Evolutionary conservation across 2,113 vertebrate species (phyloP).

Genomic region (Engystomops pustulosus): DNA sequence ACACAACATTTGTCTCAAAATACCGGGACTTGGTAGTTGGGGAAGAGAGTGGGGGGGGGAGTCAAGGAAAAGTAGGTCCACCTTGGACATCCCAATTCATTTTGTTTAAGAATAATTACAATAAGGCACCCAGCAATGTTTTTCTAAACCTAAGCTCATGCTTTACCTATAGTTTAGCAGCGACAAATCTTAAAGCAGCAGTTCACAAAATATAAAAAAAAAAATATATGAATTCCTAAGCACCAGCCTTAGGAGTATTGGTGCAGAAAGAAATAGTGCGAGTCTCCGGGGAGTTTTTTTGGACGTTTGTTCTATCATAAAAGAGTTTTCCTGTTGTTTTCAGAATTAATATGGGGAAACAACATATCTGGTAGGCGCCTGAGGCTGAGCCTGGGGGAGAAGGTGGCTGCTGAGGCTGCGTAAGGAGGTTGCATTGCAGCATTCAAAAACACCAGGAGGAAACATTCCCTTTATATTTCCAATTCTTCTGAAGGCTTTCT

Average conservation of each 20-base stretch:
- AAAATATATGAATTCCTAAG: neutral
- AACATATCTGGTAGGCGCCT: neutral
- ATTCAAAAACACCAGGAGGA: neutral
- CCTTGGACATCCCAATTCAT: no score
- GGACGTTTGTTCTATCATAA: neutral
- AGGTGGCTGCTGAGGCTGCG: neutral
- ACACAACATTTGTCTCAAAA: no score
- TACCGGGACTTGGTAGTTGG: no score
- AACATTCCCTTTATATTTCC: neutral
- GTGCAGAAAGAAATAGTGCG: neutral
- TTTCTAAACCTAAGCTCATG: no score
- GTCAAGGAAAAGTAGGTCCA: no score
- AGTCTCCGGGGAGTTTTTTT: neutral
- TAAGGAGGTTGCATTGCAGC: neutral
- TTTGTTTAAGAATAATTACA: no score
- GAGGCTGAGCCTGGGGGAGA: neutral
- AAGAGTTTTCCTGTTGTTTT: constrained; percentile 6
- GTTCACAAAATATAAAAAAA: neutral
- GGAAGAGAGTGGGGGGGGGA: no score
- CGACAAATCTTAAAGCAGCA: neutral
- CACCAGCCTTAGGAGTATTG: neutral
- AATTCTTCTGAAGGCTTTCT: neutral
- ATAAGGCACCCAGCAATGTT: no score
- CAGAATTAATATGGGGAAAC: neutral
- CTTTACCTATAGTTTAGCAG: no score